Base-by-base conservation (phyloP, 2,797 vertebrate species). In the Cynodonichthys magdalenae region DNA sequence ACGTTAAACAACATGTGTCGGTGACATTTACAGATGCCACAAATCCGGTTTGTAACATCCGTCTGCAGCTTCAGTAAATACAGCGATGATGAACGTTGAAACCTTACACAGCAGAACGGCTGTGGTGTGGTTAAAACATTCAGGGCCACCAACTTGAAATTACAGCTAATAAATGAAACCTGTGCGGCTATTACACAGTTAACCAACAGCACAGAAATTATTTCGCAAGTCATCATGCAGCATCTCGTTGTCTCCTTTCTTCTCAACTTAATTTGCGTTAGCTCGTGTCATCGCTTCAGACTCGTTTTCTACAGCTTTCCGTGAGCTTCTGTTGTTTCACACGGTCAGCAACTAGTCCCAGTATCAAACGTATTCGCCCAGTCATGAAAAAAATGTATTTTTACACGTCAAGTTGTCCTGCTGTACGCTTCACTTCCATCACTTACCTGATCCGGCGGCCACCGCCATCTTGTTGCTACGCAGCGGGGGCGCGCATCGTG, bases 381-480 rank as follows among this genome's bases (percentile, higher is more conserved):
- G 7, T 1, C 0, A 0, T 0, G 3, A 10, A 49, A 42, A 66
- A 14, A 5, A 24, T 24, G 24, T 0, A 27, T 3, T 50, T 14
- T 6, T 34, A 59, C 6, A 18, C 51, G 1, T 5, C 29, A 17
- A 29, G n/a, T 47, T 77, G n/a, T 69, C 20, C 24, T 15, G 17
- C 19, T 61, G 27, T 69, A 78, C 69, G 68, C 71, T 81, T 79
- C 67, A 59, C 78, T 71, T 64, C 36, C 56, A 53, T 67, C 58
- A 64, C 87, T 93, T 91, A 94, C 93, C 93, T 91, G 92, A 93
- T 92, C 92, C 91, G 92, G 90, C 92, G 93, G 92, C 87, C 88
- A 90, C 90, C 92, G 93, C 93, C 93, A 94, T 94, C 90, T 93
- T 93, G 90, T 91, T 89, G 91, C 85, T 92, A 60, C 83, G 68